Evolutionary conservation across 2,888 invertebrate species (phyloP).

Genomic region (Napeogenes sylphis): DNA sequence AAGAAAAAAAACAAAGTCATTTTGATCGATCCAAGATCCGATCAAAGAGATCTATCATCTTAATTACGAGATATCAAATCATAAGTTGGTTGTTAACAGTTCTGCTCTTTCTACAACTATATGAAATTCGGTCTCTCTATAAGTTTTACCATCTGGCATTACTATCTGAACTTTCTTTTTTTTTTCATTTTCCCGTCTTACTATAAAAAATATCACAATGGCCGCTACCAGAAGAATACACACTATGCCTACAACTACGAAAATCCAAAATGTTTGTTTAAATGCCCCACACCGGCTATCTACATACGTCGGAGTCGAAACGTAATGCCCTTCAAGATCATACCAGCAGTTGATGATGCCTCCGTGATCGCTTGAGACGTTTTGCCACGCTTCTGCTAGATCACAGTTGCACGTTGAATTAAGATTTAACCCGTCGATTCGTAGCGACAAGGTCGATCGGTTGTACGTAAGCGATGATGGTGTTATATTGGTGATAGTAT

Average conservation of each 20-base stretch:
- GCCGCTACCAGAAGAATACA: slow-evolving; percentile 68
- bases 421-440: slow-evolving; percentile 78
- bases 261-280: slow-evolving; percentile 70
- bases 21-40: slow-evolving; percentile 15
- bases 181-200: slow-evolving; percentile 72
- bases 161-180: slow-evolving; percentile 82
- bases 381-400: slow-evolving; percentile 59
- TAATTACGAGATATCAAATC: slow-evolving; percentile 35
- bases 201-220: slow-evolving; percentile 66
- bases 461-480: slow-evolving; percentile 79
- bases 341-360: slow-evolving; percentile 66
- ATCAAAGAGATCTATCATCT: slow-evolving; percentile 41
- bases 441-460: slow-evolving; percentile 71
- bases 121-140: slow-evolving; percentile 90
- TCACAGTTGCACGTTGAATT: slow-evolving; percentile 79
- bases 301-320: slow-evolving; percentile 61
- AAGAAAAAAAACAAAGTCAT: neutral
- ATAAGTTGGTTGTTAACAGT: slow-evolving; percentile 87
- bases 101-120: slow-evolving; percentile 91
- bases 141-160: slow-evolving; percentile 88
- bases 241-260: slow-evolving; percentile 65
- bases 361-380: slow-evolving; percentile 54
- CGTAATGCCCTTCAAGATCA: slow-evolving; percentile 54
- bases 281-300: slow-evolving; percentile 64
- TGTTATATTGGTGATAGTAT: slow-evolving; percentile 76